These are phyloP conservation scores for Neoniphon sammara DNA, from an alignment of 2,797 vertebrate genomes.

Conservation along the genomic window DNA sequence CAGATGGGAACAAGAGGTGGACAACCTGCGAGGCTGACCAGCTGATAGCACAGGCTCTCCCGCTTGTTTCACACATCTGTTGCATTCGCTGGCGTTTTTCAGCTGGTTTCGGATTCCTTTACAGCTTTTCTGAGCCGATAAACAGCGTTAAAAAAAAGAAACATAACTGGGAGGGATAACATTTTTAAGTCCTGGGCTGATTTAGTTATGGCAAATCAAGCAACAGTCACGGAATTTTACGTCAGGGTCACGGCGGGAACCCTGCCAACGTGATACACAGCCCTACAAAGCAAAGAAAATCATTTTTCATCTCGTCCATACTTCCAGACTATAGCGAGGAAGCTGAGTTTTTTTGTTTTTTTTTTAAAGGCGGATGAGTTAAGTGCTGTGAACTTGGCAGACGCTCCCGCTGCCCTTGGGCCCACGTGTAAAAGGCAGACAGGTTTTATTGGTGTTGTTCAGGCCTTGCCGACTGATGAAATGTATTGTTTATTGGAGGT, in stretches of 20 bases:
- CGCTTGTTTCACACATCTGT: too few species aligned
- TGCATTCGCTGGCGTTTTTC: too few species aligned
- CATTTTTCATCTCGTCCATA: background rate
- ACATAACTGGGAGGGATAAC: too few species aligned
- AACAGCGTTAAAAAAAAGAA: too few species aligned
- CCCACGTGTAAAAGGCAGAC: constrained; percentile 4
- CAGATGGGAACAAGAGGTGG: background rate
- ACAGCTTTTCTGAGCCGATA: too few species aligned
- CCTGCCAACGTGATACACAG: too few species aligned
- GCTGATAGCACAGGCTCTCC: background rate
- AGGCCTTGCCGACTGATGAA: constrained; percentile 24
- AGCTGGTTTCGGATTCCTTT: too few species aligned
- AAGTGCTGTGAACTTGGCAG: background rate
- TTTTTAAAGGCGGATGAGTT: background rate
- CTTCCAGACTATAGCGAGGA: background rate
- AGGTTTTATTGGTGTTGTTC: constrained; percentile 32
- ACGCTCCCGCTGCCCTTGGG: background rate
- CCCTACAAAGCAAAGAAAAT: background rate
- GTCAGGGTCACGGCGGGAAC: too few species aligned
- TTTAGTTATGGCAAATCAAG: too few species aligned
- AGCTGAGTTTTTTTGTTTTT: background rate
- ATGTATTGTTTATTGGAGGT: constrained; percentile 25
- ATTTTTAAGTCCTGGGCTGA: too few species aligned
- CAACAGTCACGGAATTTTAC: too few species aligned
- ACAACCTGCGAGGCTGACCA: background rate